A percentile compares a stretch with the other conserved stretches of the same genome.
Evolutionary conservation across 1,140 invertebrate species (phyloP).

Genomic region (Thrips palmi): DNA sequence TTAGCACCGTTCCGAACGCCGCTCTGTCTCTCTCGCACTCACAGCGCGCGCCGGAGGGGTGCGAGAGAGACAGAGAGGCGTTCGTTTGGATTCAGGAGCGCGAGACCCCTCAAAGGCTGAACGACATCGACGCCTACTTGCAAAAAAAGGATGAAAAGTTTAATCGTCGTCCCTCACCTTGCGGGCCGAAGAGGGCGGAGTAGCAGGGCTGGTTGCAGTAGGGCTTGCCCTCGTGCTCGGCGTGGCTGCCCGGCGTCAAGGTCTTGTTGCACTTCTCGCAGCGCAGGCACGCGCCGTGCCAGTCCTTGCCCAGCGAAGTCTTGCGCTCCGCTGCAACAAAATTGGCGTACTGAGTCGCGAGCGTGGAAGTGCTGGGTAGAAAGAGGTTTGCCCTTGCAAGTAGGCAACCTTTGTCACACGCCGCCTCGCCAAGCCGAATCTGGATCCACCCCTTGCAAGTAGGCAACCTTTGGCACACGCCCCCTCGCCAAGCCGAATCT

Average conservation of each 20-base stretch:
- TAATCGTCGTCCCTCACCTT: constrained; percentile 34
- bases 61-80: too few species aligned
- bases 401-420: too few species aligned
- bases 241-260: constrained; percentile 45
- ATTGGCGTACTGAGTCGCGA: too few species aligned
- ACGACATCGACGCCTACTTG: not conserved
- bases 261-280: constrained; percentile 68
- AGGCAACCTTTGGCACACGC: too few species aligned
- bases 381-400: too few species aligned
- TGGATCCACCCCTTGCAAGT: too few species aligned
- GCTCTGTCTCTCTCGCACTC: too few species aligned
- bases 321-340: constrained; percentile 51
- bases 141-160: not conserved
- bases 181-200: constrained; percentile 48
- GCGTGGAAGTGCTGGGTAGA: too few species aligned
- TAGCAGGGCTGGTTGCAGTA: constrained; percentile 65
- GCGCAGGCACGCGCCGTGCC: constrained; percentile 51
- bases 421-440: too few species aligned
- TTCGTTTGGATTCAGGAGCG: not conserved
- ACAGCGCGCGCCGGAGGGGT: too few species aligned
- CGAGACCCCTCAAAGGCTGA: not conserved
- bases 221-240: constrained; percentile 57
- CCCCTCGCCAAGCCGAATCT: too few species aligned
- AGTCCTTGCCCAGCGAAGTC: constrained; percentile 60
- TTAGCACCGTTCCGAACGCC: not conserved